Conservation (phyloP, 2,113 vertebrate genomes). For the Apaloderma vittatum region DNA sequence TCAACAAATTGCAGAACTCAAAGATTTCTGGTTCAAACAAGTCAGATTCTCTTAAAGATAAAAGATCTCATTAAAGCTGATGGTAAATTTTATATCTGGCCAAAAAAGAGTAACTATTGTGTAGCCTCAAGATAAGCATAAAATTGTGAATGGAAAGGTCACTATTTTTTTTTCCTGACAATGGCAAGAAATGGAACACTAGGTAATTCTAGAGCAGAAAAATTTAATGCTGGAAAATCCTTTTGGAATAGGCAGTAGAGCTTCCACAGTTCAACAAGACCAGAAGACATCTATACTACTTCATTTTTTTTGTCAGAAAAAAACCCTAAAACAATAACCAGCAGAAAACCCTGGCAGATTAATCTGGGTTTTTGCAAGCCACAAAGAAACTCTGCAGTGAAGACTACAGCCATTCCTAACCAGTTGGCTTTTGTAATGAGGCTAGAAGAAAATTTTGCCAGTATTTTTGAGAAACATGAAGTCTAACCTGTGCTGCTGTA, state of each 20-base stretch:
- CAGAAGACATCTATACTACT: not conserved
- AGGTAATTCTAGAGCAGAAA: not conserved
- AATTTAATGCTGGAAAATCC: not conserved
- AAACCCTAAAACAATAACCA: not conserved
- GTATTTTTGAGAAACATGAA: not conserved
- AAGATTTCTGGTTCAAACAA: not conserved
- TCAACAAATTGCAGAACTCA: not conserved
- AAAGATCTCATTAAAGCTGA: not conserved
- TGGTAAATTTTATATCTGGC: not conserved
- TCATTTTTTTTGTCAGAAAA: not conserved
- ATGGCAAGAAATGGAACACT: not conserved
- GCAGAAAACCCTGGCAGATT: not conserved
- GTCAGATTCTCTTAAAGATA: not conserved
- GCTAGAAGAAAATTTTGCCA: not conserved
- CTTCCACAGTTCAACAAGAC: not conserved
- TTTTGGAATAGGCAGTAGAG: not conserved
- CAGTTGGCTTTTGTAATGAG: not conserved
- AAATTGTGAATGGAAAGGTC: not conserved
- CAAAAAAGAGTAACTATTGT: not conserved
- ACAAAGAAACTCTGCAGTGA: not conserved
- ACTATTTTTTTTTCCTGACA: not conserved
- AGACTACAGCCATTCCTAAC: not conserved
- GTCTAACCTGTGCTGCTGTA: not conserved
- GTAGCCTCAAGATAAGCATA: not conserved
- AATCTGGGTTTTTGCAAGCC: not conserved